Conservation (phyloP, 2,113 vertebrate species). For the Malurus alboscapulatus region DNA sequence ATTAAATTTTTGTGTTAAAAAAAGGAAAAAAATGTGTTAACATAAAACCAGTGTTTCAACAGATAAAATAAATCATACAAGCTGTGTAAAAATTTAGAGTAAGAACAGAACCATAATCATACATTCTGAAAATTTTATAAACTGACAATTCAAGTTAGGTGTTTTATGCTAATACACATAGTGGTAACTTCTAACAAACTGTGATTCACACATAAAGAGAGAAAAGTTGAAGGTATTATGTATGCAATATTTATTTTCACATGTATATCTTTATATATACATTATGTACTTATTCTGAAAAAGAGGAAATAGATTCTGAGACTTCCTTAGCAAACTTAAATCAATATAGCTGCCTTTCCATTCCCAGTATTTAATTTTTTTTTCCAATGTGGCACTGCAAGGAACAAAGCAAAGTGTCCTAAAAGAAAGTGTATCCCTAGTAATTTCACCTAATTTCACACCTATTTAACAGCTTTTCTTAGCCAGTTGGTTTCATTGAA, state of each 20-base stretch:
- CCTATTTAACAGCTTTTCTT: slow-evolving; percentile 75
- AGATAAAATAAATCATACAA: slow-evolving; percentile 68
- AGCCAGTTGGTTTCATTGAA: slow-evolving; percentile 70
- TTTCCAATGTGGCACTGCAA: slow-evolving; percentile 60
- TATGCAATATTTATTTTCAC: slow-evolving; percentile 32
- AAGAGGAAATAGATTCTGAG: slow-evolving; percentile 71
- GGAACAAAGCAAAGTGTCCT: slow-evolving; percentile 77
- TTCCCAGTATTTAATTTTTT: slow-evolving; percentile 71
- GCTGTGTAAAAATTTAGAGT: slow-evolving; percentile 71
- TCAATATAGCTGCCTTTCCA: slow-evolving; percentile 72
- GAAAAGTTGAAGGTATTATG: slow-evolving; percentile 58
- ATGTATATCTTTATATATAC: slow-evolving; percentile 35
- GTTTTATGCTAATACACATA: slow-evolving; percentile 74
- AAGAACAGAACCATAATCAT: slow-evolving; percentile 69
- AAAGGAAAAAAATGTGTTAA: slow-evolving; percentile 32
- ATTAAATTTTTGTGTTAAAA: slow-evolving; percentile 67
- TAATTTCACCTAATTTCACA: slow-evolving; percentile 83
- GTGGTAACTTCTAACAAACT: slow-evolving; percentile 72
- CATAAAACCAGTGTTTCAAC: slow-evolving; percentile 49
- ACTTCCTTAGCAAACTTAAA: slow-evolving; percentile 76
- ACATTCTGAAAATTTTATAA: slow-evolving; percentile 78
- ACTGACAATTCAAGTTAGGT: slow-evolving; percentile 75
- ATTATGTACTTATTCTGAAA: slow-evolving; percentile 38
- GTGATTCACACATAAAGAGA: slow-evolving; percentile 69
- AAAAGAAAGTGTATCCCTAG: slow-evolving; percentile 74